These are phyloP conservation scores for Cryptocephalus moraei DNA, from an alignment of 2,888 invertebrate genomes.

Conservation along the genomic window DNA sequence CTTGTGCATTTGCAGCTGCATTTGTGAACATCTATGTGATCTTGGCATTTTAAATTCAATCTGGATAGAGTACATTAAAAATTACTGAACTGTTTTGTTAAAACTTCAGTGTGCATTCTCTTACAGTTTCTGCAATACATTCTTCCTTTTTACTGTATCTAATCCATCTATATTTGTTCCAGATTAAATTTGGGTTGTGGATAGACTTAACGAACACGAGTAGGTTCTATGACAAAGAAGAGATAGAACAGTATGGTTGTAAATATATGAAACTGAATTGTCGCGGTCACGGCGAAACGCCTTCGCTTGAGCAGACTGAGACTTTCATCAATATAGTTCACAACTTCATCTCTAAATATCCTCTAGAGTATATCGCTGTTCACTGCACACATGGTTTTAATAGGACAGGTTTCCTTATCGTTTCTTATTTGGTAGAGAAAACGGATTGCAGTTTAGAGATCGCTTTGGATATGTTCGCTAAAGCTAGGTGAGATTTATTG, in stretches of 20 bases:
- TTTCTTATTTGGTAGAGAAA: conserved; percentile 80
- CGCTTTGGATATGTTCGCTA: conserved; percentile 68
- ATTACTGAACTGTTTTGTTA: too few species aligned
- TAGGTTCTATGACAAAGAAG: conserved; percentile 80
- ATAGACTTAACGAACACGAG: conserved; percentile 93
- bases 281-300: conserved; percentile 87
- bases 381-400: conserved; percentile 99
- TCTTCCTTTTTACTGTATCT: not conserved
- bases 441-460: conserved; percentile 77
- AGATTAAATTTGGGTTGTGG: conserved; percentile 88
- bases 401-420: conserved; percentile 90
- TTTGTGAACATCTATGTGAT: too few species aligned
- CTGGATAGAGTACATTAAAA: too few species aligned
- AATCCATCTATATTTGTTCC: conserved; percentile 1
- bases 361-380: conserved; percentile 68
- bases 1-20: too few species aligned
- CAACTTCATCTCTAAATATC: conserved; percentile 68
- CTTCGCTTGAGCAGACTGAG: conserved; percentile 71
- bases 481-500: conserved; percentile 42
- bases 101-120: too few species aligned
- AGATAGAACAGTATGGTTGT: conserved; percentile 65
- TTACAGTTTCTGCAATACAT: too few species aligned
- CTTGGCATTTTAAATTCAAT: too few species aligned
- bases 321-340: conserved; percentile 75
- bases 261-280: conserved; percentile 84